These are phyloP conservation scores for Gyrodactylus salaris DNA, from an alignment of 1,140 invertebrate species.

Conservation along the genomic window DNA sequence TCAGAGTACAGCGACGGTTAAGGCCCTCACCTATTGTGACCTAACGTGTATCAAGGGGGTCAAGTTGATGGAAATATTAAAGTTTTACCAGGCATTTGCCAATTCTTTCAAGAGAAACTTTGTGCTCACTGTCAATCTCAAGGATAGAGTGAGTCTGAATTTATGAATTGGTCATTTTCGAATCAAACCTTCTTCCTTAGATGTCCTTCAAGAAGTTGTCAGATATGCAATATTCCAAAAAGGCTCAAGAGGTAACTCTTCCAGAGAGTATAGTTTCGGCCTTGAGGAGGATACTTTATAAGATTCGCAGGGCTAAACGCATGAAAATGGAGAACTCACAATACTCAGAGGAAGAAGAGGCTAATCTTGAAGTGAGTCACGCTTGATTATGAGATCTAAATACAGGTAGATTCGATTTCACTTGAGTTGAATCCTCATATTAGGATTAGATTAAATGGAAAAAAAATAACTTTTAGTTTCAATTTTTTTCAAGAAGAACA, in stretches of 20 bases:
- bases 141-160: constrained; percentile 40
- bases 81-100: constrained; percentile 96
- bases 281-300: background rate
- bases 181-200: background rate
- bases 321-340: too few species aligned
- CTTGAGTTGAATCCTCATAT: too few species aligned
- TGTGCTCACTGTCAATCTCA: constrained; percentile 79
- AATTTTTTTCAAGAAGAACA: too few species aligned
- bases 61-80: constrained; percentile 57
- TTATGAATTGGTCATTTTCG: background rate
- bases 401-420: too few species aligned
- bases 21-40: constrained; percentile 93
- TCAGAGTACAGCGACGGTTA: constrained; percentile 86
- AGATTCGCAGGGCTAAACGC: background rate
- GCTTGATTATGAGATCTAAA: too few species aligned
- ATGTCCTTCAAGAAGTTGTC: background rate
- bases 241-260: background rate
- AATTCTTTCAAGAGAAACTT: constrained; percentile 93
- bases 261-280: background rate
- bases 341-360: background rate
- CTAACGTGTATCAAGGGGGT: constrained; percentile 79
- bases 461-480: too few species aligned
- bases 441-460: too few species aligned
- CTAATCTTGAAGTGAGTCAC: too few species aligned
- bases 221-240: background rate